phyloP scores from a whole-genome alignment of 64 coral and sea anemone species.

The Stylophora pistillata region DNA sequence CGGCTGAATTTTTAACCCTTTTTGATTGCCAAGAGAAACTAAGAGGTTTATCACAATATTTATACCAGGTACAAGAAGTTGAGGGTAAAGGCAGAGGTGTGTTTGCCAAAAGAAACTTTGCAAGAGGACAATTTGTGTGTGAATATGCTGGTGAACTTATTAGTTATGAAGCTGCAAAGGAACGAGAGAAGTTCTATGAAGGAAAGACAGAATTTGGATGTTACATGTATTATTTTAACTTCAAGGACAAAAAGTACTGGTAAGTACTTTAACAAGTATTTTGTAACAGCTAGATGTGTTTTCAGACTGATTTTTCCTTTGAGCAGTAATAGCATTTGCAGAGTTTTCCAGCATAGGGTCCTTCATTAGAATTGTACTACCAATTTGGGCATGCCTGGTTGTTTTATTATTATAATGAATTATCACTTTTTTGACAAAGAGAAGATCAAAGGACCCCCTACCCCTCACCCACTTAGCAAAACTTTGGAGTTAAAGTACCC shows the following conservation, averaged over 20 bases:
- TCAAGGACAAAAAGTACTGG: slow-evolving; percentile 92
- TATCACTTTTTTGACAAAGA: too few relatives aligned
- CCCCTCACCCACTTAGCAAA: too few relatives aligned
- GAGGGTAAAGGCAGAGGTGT: slow-evolving; percentile 98
- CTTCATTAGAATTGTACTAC: too few relatives aligned
- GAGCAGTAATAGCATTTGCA: too few relatives aligned
- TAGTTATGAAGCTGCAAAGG: slow-evolving; percentile 67
- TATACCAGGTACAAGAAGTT: slow-evolving; percentile 61
- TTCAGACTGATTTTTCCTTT: not conserved
- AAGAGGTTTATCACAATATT: not conserved
- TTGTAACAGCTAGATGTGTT: not conserved
- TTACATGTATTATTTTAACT: slow-evolving; percentile 98
- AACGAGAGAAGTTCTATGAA: slow-evolving; percentile 77
- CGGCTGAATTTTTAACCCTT: not conserved
- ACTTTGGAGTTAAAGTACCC: too few relatives aligned
- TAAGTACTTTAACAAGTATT: slow-evolving; percentile 41
- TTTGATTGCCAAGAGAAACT: not conserved
- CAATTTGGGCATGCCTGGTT: too few relatives aligned
- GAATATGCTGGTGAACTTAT: slow-evolving; percentile 97
- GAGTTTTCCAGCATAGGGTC: too few relatives aligned
- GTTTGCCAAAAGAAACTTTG: slow-evolving; percentile 67
- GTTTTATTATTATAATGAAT: too few relatives aligned
- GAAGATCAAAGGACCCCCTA: too few relatives aligned
- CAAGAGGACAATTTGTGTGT: slow-evolving; percentile 90
- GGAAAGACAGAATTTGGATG: slow-evolving; percentile 82